phyloP scores from a whole-genome alignment of 35 echinoderm and acorn worm species.

The Eucidaris tribuloides region DNA sequence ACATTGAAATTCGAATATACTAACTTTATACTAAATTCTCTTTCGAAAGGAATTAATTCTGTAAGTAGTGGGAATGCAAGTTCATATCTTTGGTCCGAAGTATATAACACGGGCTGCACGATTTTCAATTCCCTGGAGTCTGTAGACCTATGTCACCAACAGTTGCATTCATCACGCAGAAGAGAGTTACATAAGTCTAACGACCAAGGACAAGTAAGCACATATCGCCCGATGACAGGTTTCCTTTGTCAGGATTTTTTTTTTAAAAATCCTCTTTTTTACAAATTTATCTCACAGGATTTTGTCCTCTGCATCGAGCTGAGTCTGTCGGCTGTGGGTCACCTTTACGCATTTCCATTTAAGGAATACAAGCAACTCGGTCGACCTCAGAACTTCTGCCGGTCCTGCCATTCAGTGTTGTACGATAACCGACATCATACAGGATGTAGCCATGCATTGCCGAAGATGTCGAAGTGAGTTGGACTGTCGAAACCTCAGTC shows the following conservation, averaged over 20 bases:
- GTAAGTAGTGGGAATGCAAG: too few species aligned
- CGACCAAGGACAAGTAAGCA: too few species aligned
- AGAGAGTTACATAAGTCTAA: too few species aligned
- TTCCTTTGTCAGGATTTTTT: not conserved
- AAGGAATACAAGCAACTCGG: constrained; percentile 21
- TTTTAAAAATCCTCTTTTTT: not conserved
- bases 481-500: not conserved
- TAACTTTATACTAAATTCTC: too few species aligned
- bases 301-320: constrained; percentile 39
- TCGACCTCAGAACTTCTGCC: constrained; percentile 1
- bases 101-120: too few species aligned
- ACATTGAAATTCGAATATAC: too few species aligned
- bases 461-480: not conserved
- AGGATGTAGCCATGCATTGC: not conserved
- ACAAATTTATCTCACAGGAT: constrained; percentile 17
- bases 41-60: too few species aligned
- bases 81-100: too few species aligned
- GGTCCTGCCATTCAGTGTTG: constrained; percentile 26
- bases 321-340: constrained; percentile 27
- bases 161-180: too few species aligned
- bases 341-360: constrained; percentile 45
- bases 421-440: not conserved
- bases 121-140: too few species aligned
- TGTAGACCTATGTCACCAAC: too few species aligned
- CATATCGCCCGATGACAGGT: too few species aligned